Base-by-base conservation (phyloP, 2,888 invertebrate genomes). In the Scaptodrosophila latifasciaeformis region DNA sequence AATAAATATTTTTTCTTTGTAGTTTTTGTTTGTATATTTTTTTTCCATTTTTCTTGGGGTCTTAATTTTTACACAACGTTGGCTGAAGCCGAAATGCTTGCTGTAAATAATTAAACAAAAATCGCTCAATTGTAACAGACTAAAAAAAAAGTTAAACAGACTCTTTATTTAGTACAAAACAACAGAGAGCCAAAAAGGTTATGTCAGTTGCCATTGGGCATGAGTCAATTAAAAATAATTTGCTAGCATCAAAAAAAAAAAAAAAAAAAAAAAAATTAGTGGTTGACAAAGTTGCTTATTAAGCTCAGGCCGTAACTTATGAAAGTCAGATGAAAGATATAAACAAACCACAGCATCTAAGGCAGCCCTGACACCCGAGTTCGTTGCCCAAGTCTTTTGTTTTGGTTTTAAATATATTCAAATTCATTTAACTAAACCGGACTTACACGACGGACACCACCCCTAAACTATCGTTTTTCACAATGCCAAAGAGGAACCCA, bases 71-170 rank as follows among this genome's bases (percentile, higher is more conserved):
- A 31, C 59, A 58, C 67, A 77, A n/a, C n/a, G n/a, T n/a, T n/a
- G n/a, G n/a, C n/a, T n/a, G n/a, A n/a, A n/a, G n/a, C n/a, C n/a
- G n/a, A n/a, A n/a, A 67, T 35, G 42, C 21, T 62, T 63, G 49
- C 46, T 58, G 67, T 74, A 70, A 54, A 52, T 24, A 5, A 5
- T 24, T 5, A 24, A 24, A 53, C 34, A 49, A 54, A 79, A 74
- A 65, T 74, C 79, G 77, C 74, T 81, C 80, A 65, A 79, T 75
- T 75, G 79, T 65, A 61, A 58, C 78, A 63, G 56, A 65, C 35
- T 35, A 44, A 29, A 37, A 46, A 49, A 30, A 18, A 34, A 10
- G 13, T 15, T 24, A 37, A 34, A 44, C 44, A 43, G 52, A 48
- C 29, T 53, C 53, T 63, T 65, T 44, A 50, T 61, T 66, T 52